A percentile compares a stretch with the other conserved stretches of the same genome.
These are phyloP conservation scores for Halocynthia roretzi DNA, from an alignment of 23 tunicate species.

Conservation along the genomic window DNA sequence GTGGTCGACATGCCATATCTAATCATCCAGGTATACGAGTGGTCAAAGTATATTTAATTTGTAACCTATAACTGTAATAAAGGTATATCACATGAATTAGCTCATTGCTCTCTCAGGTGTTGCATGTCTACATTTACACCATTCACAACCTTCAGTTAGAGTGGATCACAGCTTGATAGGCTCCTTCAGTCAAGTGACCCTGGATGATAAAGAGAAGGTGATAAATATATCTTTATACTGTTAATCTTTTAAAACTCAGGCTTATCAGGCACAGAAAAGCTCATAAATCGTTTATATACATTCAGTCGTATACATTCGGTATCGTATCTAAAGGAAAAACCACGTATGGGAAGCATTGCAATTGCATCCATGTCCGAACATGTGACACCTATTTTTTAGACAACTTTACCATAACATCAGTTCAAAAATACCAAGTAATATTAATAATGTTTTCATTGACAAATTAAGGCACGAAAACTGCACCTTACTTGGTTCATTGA, in stretches of 20 bases:
- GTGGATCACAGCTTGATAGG: constrained; percentile 54
- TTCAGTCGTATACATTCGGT: no score
- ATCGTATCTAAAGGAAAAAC: no score
- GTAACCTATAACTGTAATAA: not conserved
- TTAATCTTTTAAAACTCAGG: no score
- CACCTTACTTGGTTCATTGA: no score
- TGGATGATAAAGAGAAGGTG: constrained; percentile 82
- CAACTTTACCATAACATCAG: no score
- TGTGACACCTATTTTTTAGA: not conserved
- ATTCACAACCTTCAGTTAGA: constrained; percentile 28
- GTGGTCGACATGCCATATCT: constrained; percentile 61
- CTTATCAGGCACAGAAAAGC: no score
- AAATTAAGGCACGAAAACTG: no score
- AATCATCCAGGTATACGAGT: constrained; percentile 64
- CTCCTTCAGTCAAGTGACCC: constrained; percentile 77
- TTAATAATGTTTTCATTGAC: no score
- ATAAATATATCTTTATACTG: not conserved
- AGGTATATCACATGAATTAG: not conserved
- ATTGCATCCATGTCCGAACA: not conserved
- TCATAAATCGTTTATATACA: no score
- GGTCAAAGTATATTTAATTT: no score
- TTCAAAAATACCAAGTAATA: no score
- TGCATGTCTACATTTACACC: constrained; percentile 51
- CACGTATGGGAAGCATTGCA: no score
- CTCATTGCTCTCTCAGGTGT: constrained; percentile 38